Base-by-base conservation (phyloP, 2,888 invertebrate species). In the Apodemia zela region DNA sequence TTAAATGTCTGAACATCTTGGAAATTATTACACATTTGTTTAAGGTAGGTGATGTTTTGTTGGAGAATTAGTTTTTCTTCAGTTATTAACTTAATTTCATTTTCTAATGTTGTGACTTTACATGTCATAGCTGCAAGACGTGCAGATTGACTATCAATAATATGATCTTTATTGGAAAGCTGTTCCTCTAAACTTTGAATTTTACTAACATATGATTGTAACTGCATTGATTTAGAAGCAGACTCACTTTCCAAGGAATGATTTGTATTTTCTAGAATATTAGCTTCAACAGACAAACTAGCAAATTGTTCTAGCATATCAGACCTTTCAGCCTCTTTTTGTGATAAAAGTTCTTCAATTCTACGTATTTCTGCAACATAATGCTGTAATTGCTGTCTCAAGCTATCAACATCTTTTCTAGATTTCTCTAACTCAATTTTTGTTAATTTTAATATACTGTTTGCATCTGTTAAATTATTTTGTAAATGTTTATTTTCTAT, bases 271-370 rank as follows among this genome's bases (percentile, higher is more conserved):
- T 96, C 96, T 68, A 97, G 85, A 66, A 94, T 92, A 61, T 95
- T 95, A 3, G 96, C 96, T 84, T 97, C 96, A 66, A 95, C 93
- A 62, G 95, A 95, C 29, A 97, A 87, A 77, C 94, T 95, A 67
- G 95, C 94, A 84, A 95, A 97, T 72, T 96, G 95, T 75, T 96
- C 96, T 72, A 97, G 79, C 94, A 97, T 94, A 78, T 96, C 96
- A 65, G 94, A 94, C 65, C 96, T 93, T 84, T 97, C 96, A 66
- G 94, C 93, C 85, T 97, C 97, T 94, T 96, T 87, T 42, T 94
- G 93, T 65, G 94, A 93, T 38, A 97, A 89, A 65, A 96, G 84
- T 73, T 97, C 96, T 81, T 97, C 96, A 67, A 95, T 95, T 72
- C 95, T 92, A 75, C 95, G 94, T 17, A 97, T 95, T 90, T 97